These are phyloP conservation scores for Strix uralensis DNA, from an alignment of 2,113 vertebrate species.

Conservation along the genomic window DNA sequence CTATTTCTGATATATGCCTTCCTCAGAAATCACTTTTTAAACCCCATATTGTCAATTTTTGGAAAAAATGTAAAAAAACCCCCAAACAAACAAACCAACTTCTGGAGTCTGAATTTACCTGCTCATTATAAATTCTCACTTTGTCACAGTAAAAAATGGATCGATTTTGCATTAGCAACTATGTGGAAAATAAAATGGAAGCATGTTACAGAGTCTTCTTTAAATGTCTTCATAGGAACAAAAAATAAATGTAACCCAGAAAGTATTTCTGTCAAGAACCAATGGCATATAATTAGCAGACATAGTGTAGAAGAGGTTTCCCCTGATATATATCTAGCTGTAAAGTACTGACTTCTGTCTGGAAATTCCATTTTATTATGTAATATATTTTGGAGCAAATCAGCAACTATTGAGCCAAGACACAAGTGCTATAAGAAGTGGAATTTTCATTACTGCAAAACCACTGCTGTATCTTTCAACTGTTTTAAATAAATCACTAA, in stretches of 20 bases:
- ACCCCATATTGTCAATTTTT: not conserved
- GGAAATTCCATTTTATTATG: slow-evolving; percentile 70
- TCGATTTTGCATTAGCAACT: not conserved
- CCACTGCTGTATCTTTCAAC: slow-evolving; percentile 38
- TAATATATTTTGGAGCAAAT: slow-evolving; percentile 56
- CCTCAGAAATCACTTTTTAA: not conserved
- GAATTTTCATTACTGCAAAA: slow-evolving; percentile 70
- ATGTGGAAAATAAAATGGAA: slow-evolving; percentile 16
- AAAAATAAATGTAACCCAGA: slow-evolving; percentile 28
- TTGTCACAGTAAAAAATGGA: not conserved
- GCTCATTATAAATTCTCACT: not conserved
- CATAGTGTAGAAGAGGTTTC: slow-evolving; percentile 32
- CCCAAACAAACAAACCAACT: not conserved
- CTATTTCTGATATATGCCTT: not conserved
- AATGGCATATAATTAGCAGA: slow-evolving; percentile 47
- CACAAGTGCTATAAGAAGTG: slow-evolving; percentile 56
- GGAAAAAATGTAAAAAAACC: not conserved
- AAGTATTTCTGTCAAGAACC: slow-evolving; percentile 54
- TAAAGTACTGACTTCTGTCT: slow-evolving; percentile 58
- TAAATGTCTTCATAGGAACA: slow-evolving; percentile 32
- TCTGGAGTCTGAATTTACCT: not conserved
- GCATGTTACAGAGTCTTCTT: not conserved
- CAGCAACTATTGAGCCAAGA: slow-evolving; percentile 35
- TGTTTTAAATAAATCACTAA: slow-evolving; percentile 49
- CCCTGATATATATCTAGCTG: slow-evolving; percentile 31